Evolutionary conservation across 2,797 vertebrate genomes (phyloP), one percentile per base, ranked within the genome.

Genomic region (Hyperoplus immaculatus): DNA sequence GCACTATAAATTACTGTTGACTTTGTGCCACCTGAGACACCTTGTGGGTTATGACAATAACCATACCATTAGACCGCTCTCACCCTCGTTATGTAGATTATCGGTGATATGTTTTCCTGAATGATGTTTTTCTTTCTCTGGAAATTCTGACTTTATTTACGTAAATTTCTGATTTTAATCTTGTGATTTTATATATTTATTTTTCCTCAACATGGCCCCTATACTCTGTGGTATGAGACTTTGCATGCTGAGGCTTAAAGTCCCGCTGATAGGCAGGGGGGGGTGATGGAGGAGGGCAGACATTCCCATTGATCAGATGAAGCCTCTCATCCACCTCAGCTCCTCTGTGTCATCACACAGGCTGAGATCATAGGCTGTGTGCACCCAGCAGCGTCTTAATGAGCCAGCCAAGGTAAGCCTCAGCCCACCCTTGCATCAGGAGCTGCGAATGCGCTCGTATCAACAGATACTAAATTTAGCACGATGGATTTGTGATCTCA

Each of bases 381-480:
- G 64, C 79, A 39, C 79, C 81, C 87, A 41, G 81, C 79, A 46
- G 88, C 16, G 59, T 66, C 68, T 53, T 88, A 89, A 90, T 85
- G 82, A 90, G 78, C 72, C 68, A 8, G 80, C 18, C 8, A 76
- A 89, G 83, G 87, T 83, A 74, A 88, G 78, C 53, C 70, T 14
- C 58, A 2, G 50, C 66, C 61, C 68, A 41, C 55, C 36, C 14
- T 67, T 82, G 74, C 83, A 82, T 85, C 88, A 83, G 81, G 68
- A 79, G 36, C 41, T 38, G 45, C 3, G 68, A 72, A 84, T 5
- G 16, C 47, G 39, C 49, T 46, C 6, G 0, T 10, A 55, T 60
- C 41, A 12, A 53, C 29, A 14, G 59, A 21, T 21, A 62, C 85
- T 84, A 82, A 77, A 85, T 78, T 86, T 80, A 80, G 75, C 70